These are phyloP conservation scores for Hydraecia micacea DNA, from an alignment of 2,888 invertebrate species.

Conservation along the genomic window DNA sequence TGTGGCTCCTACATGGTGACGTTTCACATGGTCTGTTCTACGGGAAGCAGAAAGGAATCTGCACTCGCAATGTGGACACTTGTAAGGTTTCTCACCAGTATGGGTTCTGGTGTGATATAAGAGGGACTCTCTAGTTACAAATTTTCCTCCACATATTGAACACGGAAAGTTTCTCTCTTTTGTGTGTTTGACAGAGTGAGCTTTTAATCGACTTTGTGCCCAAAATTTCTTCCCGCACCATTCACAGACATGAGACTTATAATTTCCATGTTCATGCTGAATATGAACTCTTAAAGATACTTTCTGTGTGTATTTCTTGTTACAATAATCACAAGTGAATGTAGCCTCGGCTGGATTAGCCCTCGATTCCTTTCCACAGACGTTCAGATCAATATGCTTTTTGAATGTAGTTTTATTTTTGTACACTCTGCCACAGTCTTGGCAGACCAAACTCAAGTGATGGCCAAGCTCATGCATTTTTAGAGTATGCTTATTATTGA, in stretches of 20 bases:
- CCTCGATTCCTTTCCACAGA: slow-evolving; percentile 77
- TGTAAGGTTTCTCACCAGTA: slow-evolving; percentile 84
- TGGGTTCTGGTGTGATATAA: slow-evolving; percentile 84
- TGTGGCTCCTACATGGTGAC: slow-evolving; percentile 74
- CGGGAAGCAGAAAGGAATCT: slow-evolving; percentile 82
- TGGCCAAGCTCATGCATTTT: slow-evolving; percentile 80
- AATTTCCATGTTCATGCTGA: slow-evolving; percentile 83
- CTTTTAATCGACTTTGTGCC: slow-evolving; percentile 82
- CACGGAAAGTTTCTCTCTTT: slow-evolving; percentile 82
- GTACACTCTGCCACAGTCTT: slow-evolving; percentile 81
- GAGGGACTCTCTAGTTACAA: slow-evolving; percentile 83
- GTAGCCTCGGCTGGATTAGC: slow-evolving; percentile 78
- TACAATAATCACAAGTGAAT: slow-evolving; percentile 83
- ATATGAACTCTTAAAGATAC: slow-evolving; percentile 83
- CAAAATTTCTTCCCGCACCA: slow-evolving; percentile 85
- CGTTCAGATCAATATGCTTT: slow-evolving; percentile 78
- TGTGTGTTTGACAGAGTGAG: slow-evolving; percentile 84
- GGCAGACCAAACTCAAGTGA: slow-evolving; percentile 76
- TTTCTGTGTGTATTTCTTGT: slow-evolving; percentile 84
- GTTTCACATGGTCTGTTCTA: slow-evolving; percentile 79
- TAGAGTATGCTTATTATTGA: slow-evolving; percentile 75
- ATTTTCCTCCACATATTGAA: slow-evolving; percentile 78
- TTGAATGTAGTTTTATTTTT: slow-evolving; percentile 80
- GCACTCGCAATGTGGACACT: slow-evolving; percentile 78
- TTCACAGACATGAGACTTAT: slow-evolving; percentile 81